Evolutionary conservation across 2,113 vertebrate species (phyloP).

Genomic region (Rutilus rutilus): DNA sequence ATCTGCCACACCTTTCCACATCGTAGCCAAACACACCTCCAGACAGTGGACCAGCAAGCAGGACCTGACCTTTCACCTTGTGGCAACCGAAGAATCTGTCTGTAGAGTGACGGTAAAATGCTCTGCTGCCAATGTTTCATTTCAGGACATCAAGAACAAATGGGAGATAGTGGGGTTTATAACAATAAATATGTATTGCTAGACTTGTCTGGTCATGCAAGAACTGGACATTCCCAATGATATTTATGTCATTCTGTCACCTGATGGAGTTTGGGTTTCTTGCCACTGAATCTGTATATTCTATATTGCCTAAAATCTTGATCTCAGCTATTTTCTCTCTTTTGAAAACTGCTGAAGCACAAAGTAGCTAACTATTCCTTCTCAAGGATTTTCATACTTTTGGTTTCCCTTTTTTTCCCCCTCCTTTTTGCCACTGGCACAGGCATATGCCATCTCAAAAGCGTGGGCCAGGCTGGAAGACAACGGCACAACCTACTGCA

Average conservation of each 20-base stretch:
- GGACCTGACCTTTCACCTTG: slow-evolving; percentile 32
- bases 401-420: neutral
- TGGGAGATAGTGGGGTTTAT: neutral
- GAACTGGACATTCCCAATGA: neutral
- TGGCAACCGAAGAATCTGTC: neutral
- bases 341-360: neutral
- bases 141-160: neutral
- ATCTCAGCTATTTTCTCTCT: neutral
- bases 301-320: too few species aligned
- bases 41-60: slow-evolving; percentile 11
- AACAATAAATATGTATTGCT: neutral
- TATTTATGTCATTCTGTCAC: too few species aligned
- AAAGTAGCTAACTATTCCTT: neutral
- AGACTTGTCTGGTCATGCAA: neutral
- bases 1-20: slow-evolving; percentile 3
- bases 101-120: slow-evolving; percentile 45
- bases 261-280: too few species aligned
- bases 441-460: slow-evolving; percentile 41
- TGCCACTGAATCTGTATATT: too few species aligned
- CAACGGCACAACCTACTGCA: slow-evolving; percentile 49
- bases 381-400: neutral
- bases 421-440: neutral
- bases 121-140: neutral
- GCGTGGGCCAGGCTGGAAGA: slow-evolving; percentile 36
- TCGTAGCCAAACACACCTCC: slow-evolving; percentile 47